A percentile compares a stretch with the other conserved stretches of the same genome.
These are phyloP conservation scores for Drosophila bifasciata DNA, from an alignment of 1,140 invertebrate genomes.

Conservation along the genomic window DNA sequence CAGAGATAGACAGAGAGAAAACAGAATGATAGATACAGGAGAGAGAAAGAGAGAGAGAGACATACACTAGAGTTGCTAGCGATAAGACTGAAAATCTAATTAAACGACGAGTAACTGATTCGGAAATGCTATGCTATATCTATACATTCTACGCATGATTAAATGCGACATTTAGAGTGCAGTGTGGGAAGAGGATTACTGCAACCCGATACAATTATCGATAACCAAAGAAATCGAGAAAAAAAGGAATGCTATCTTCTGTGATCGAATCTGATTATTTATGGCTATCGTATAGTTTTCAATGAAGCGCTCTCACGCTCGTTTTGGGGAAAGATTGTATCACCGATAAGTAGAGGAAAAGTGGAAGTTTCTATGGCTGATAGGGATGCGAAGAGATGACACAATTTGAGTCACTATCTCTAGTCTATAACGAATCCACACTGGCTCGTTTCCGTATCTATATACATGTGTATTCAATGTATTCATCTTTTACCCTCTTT, in stretches of 20 bases:
- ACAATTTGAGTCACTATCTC: slow-evolving; percentile 2
- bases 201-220: slow-evolving; percentile 14
- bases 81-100: slow-evolving; percentile 29
- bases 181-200: slow-evolving; percentile 24
- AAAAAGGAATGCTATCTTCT: no score
- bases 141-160: no score
- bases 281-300: no score
- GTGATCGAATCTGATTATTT: no score
- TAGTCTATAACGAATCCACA: no score
- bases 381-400: slow-evolving; percentile 15
- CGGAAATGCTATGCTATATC: slow-evolving; percentile 26
- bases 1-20: slow-evolving; percentile 50
- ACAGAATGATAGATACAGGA: no score
- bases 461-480: not conserved
- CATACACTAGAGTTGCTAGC: not conserved
- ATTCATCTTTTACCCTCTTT: no score
- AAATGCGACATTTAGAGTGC: slow-evolving; percentile 14
- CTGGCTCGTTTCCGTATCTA: slow-evolving; percentile 1
- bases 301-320: no score
- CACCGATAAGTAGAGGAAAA: slow-evolving; percentile 4
- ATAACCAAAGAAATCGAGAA: slow-evolving; percentile 13
- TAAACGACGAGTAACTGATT: slow-evolving; percentile 16
- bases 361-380: slow-evolving; percentile 1
- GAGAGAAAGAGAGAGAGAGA: not conserved
- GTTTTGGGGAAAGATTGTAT: no score